Evolutionary conservation across 2,888 invertebrate species (phyloP).

Genomic region (Leptothorax acervorum): DNA sequence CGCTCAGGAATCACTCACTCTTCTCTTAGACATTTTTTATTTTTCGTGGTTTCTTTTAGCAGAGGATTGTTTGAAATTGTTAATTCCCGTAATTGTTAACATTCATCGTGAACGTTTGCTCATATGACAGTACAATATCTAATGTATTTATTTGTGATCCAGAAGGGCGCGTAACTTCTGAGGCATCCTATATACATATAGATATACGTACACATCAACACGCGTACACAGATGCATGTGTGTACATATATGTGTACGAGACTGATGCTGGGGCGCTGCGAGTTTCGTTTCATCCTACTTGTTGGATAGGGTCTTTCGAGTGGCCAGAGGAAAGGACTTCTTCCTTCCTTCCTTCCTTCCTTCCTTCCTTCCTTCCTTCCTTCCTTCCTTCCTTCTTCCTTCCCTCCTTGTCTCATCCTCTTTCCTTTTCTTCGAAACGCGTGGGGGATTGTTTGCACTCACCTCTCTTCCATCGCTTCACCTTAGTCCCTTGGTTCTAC

Average conservation of each 20-base stretch:
- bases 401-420: constrained; percentile 20
- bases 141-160: not conserved
- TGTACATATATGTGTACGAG: not conserved
- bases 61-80: not conserved
- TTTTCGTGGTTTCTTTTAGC: not conserved
- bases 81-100: not conserved
- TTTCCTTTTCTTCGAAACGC: constrained; percentile 29
- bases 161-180: not conserved
- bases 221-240: not conserved
- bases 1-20: not conserved
- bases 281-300: constrained; percentile 74
- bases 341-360: too few species aligned
- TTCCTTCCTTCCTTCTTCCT: not conserved
- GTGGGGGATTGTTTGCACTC: constrained; percentile 65
- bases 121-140: not conserved
- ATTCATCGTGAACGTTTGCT: not conserved
- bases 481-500: constrained; percentile 64
- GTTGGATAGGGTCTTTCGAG: constrained; percentile 70
- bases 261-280: constrained; percentile 57
- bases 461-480: constrained; percentile 61
- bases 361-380: constrained; percentile 28
- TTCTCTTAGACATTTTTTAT: not conserved
- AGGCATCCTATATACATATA: constrained; percentile 16
- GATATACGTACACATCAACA: not conserved
- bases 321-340: constrained; percentile 67